Base-by-base conservation (phyloP, 2,113 vertebrate genomes). In the Corvus hawaiiensis region DNA sequence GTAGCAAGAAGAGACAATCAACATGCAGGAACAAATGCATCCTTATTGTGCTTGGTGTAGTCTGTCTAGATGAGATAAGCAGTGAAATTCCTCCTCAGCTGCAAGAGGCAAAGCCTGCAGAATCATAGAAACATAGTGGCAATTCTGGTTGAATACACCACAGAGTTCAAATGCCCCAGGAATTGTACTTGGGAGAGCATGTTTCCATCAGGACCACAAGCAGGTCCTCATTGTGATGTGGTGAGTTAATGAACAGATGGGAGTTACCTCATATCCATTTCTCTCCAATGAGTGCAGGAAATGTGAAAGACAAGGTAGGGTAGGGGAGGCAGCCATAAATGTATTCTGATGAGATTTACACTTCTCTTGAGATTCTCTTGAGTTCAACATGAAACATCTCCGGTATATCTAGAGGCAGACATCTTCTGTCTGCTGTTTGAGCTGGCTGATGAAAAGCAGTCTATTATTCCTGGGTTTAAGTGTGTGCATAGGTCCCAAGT, bases 81-180 rank as follows among this genome's bases (percentile, higher is more conserved):
- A 51, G 46, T 18, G 21, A 86, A 92, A 67, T 35, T 35, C n/a
- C 33, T 73, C 20, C 87, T 46, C 20, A 52, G 44, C 19, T 28
- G 76, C 14, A 43, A 6, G 13, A 87, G 8, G 8, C 32, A 69
- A 15, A 32, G 12, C 16, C 27, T 62, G 28, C 49, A 61, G 35
- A 20, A 55, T 72, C 3, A 6, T 0, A 46, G 23, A 39, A 68
- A 22, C 13, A 46, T 1, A 82, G 44, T 8, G 13, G 27, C 4
- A 7, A 41, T 67, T 44, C 44, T 62, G 37, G 30, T 1, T 44
- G 43, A 85, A 56, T 3, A 64, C 10, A 69, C 5, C 19, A 32
- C 1, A 7, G 23, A 66, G 18, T 22, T 88, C 2, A 84, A 0
- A 0, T 10, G 13, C 5, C 10, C 20, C 41, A 85, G 10, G 8